Conservation (phyloP, 2,797 vertebrate species). For the Platalea minor region DNA sequence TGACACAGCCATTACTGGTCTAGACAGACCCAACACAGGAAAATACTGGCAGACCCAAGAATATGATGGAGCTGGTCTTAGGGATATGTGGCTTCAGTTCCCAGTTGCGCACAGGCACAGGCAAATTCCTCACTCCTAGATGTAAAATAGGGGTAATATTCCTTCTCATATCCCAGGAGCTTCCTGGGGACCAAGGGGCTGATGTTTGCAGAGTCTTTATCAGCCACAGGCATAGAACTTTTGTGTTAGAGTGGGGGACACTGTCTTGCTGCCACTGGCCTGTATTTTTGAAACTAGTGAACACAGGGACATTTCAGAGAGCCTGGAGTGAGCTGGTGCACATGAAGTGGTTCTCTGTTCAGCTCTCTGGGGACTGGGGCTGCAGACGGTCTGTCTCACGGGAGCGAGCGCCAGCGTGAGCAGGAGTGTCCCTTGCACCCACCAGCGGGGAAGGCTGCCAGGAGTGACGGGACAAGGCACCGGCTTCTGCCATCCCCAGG, state of each 20-base stretch:
- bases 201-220: neutral
- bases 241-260: rapidly evolving
- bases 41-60: neutral
- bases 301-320: neutral
- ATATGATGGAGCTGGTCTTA: neutral
- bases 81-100: neutral
- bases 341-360: neutral
- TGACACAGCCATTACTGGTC: neutral
- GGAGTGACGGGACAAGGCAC: neutral
- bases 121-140: neutral
- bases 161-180: neutral
- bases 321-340: neutral
- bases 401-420: neutral
- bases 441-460: neutral
- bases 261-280: neutral
- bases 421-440: neutral
- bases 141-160: neutral
- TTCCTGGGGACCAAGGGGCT: neutral
- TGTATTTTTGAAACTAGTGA: neutral
- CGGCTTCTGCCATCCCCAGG: neutral
- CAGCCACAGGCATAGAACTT: neutral
- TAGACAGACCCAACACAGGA: neutral
- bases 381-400: neutral
- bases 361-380: neutral
- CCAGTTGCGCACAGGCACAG: too few species aligned